Base-by-base conservation (phyloP, 2,113 vertebrate genomes). In the Tringa solitaria region DNA sequence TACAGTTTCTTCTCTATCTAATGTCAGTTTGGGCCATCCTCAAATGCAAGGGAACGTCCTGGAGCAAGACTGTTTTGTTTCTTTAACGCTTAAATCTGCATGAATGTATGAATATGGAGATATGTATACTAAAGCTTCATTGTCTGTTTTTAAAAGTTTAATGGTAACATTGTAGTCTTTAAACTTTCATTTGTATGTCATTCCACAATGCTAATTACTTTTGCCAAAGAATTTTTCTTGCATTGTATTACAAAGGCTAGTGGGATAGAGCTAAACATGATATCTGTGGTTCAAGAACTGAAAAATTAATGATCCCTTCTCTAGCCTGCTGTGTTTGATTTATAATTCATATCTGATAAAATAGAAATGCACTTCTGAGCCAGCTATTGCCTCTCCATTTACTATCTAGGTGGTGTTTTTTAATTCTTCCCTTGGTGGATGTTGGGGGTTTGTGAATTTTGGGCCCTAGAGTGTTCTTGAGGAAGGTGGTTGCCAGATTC, bases 281-380 rank as follows among this genome's bases (percentile, higher is more conserved):
- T 69, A 74, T 87, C 87, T 89, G 67, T 84, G 73, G 76, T 75
- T 95, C 0, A 1, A 85, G 75, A 90, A 65, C 57, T 97, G 74
- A 87, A 96, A 95, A 93, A 94, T 95, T 95, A 69, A 96, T 89
- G 84, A 61, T 79, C 85, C n/a, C 12, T 92, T 76, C 72, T 90
- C 60, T 60, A 57, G 64, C 84, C 83, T 92, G 27, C 67, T 96
- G 69, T 87, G 51, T 95, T 93, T 84, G 89, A 91, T 96, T 93
- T 92, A 96, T 95, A 94, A 95, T 95, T 96, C 56, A 89, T 94
- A 81, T 60, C 54, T 84, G 88, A 54, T 91, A 92, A 83, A 90
- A 77, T 23, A 80, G 67, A 89, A 90, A 80, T 63, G 54, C 20
- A 73, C 60, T 73, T 94, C 60, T 84, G 64, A 92, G 78, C 65